phyloP scores from a whole-genome alignment of 2,797 vertebrate genomes.

The Argentina silus region DNA sequence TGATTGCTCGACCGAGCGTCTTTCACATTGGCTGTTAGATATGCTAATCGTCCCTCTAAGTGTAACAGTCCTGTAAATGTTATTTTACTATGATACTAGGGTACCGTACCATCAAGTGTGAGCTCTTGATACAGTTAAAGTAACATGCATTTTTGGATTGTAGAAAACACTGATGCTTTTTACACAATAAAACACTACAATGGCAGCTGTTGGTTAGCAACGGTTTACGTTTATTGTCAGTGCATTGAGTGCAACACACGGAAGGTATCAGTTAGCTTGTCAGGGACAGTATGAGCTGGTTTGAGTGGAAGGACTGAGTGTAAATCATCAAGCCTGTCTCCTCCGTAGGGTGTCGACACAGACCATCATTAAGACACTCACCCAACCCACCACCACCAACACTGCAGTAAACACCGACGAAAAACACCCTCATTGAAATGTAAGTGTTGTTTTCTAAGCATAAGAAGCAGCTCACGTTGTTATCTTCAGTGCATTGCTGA shows the following conservation, averaged over 20 bases:
- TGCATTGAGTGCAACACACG: neutral
- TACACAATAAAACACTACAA: neutral
- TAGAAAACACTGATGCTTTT: no score
- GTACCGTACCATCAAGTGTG: no score
- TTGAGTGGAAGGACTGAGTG: slow-evolving; percentile 22
- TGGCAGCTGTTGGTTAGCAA: neutral
- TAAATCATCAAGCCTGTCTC: slow-evolving; percentile 59
- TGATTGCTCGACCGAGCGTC: neutral
- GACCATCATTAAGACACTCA: slow-evolving; percentile 68
- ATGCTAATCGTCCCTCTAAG: slow-evolving; percentile 25
- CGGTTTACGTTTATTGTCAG: neutral
- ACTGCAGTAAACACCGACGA: slow-evolving; percentile 13
- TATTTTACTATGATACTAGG: no score
- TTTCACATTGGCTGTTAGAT: slow-evolving; percentile 33
- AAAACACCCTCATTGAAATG: neutral
- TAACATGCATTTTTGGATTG: neutral
- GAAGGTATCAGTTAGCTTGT: neutral
- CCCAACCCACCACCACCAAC: slow-evolving; percentile 41
- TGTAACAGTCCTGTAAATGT: no score
- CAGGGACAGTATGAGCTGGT: slow-evolving; percentile 5
- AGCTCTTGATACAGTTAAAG: no score
- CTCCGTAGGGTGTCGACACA: slow-evolving; percentile 62
- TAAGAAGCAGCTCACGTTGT: neutral
- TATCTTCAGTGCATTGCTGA: neutral
- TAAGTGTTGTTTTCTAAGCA: neutral